Evolutionary conservation across 2,888 invertebrate species (phyloP), one percentile per base, ranked within the genome.

Genomic region (Cantharis rustica): DNA sequence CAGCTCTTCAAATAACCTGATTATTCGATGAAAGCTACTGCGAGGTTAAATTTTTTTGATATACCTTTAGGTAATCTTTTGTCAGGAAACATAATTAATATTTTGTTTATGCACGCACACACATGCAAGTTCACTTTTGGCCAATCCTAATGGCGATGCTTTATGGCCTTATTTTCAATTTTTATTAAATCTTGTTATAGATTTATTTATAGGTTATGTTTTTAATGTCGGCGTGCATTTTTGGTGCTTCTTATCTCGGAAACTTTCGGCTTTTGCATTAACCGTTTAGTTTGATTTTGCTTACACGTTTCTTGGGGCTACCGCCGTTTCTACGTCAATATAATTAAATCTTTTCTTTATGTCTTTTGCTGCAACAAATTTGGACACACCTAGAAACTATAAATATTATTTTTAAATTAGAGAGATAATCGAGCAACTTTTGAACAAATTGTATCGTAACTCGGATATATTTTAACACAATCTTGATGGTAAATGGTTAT

Each of bases 21-120:
- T 68, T 75, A 75, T 78, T 70, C 68, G 70, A 71, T 71, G 75
- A 73, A 72, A 72, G 66, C 71, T 23, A 66, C 68, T 26, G 68
- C 16, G 69, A 66, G 23, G 71, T 64, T 69, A 15, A 62, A 69
- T 47, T 72, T 61, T 61, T 31, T 66, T 68, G 69, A 71, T 71
- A 73, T 73, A 73, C 73, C 71, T 73, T 76, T 16, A 71, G 16
- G 61, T 47, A 47, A 70, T 63, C 70, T 26, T 66, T 20, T 16
- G 61, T 66, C 64, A 66, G 64, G 17, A 66, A 66, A 66, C 20
- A 66, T 66, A 66, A 66, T 66, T 66, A 66, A 66, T 66, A 20
- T 20, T 66, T n/a, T 20, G 64, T 66, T 66, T 20, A 66, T 23
- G 15, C 17, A 66, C 23, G 20, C 23, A 66, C 64, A 47, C 47